Conservation (phyloP, 2,113 vertebrate genomes). For the Chrysemys picta region DNA sequence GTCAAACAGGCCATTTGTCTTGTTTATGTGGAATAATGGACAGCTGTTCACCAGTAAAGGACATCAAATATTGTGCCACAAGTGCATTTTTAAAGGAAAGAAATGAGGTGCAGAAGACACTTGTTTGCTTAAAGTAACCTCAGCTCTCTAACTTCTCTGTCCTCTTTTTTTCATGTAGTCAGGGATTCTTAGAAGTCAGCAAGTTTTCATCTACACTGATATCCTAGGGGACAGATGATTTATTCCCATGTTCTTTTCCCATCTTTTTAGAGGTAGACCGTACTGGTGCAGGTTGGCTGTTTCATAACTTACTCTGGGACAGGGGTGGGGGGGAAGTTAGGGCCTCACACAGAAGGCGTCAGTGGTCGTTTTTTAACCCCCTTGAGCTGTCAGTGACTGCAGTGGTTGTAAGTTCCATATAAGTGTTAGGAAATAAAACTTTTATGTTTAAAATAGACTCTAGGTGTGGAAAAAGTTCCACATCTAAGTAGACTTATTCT, state of each 20-base stretch:
- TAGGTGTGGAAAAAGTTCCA: background rate
- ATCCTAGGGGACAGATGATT: conserved; percentile 32
- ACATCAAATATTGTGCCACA: background rate
- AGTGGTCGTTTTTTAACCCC: conserved; percentile 38
- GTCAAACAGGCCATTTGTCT: background rate
- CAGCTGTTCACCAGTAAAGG: background rate
- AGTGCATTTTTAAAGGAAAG: background rate
- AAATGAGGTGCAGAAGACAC: fast-evolving
- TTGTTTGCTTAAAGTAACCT: background rate
- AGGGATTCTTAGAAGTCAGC: conserved; percentile 41
- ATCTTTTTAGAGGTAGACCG: conserved; percentile 48
- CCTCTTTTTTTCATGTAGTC: background rate
- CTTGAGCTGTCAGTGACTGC: background rate
- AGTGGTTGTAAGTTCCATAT: background rate
- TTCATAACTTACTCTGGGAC: conserved; percentile 51
- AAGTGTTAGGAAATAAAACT: conserved; percentile 8
- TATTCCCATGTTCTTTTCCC: conserved; percentile 50
- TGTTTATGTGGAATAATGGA: background rate
- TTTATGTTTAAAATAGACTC: conserved; percentile 9
- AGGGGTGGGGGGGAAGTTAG: background rate
- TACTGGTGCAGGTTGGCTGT: conserved; percentile 3
- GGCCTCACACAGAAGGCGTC: background rate
- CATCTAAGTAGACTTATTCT: background rate
- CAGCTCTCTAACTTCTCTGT: conserved; percentile 21
- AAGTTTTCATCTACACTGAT: conserved; percentile 46